Base-by-base conservation (phyloP, 2,888 invertebrate species). In the Aphidius colemani region DNA sequence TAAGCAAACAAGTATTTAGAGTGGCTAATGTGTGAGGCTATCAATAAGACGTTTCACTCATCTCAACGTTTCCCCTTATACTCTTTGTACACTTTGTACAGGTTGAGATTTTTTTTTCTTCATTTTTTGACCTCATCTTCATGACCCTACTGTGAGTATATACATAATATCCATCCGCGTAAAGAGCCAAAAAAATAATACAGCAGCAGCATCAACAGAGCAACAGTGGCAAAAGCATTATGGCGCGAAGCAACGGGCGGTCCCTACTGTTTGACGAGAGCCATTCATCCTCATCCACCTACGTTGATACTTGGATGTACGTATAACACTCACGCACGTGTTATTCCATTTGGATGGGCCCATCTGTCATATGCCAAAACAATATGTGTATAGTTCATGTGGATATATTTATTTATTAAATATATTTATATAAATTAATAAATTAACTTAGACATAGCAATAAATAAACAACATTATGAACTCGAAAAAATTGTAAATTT, bases 221-320 rank as follows among this genome's bases (percentile, higher is more conserved):
- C 55, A 60, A 30, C 63, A 64, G 68, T 67, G 66, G 69, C 68
- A 74, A 72, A 74, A 74, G 77, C 76, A 81, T 79, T 79, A 80
- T 78, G 77, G 79, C 75, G 78, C 75, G 78, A 78, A 77, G 70
- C 77, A 73, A 73, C 78, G 78, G 80, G 81, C 77, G 80, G 80
- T 80, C 81, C 78, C 78, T 80, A 78, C 80, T 78, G 81, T 81
- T 82, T 81, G 81, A 82, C 81, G 81, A 80, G 81, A 79, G 75
- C 78, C 79, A 82, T 82, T 80, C 81, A 79, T 82, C 79, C 81
- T 80, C 79, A 77, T 78, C 80, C 81, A 78, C 81, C 81, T 79
- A 81, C 81, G 77, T 77, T 74, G 74, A 72, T 73, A 74, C 74
- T 74, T 72, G 53, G 59, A 68, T 67, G 66, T 66, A 63, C 64